Evolutionary conservation across 2,888 invertebrate genomes (phyloP), one percentile per base, ranked within the genome.

Genomic region (Acrocera orbiculus): DNA sequence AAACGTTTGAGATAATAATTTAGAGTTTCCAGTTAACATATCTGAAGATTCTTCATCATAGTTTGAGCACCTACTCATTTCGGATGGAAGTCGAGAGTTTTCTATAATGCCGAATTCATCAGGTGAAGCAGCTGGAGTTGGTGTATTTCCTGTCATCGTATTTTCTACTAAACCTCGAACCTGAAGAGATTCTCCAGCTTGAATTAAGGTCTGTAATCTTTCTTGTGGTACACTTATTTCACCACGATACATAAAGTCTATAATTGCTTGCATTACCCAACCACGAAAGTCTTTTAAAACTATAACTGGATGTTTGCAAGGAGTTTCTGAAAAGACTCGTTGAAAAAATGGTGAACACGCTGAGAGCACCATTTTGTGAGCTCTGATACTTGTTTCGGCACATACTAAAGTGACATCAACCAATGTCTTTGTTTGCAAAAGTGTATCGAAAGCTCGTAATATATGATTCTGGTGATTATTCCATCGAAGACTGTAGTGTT

Each of bases 201-300:
- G 77, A 49, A 89, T 81, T 45, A 90, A 68, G 9, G 76, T 76
- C 36, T 79, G 74, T 16, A 89, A 65, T 42, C 85, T 80, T 52
- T 85, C 83, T 49, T 85, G 81, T 6, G 77, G 76, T 32, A 89
- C 85, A 44, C 81, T 81, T 46, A 89, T 85, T 63, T 89, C 86
- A 24, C 89, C 89, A 45, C 82, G 78, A 63, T 90, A 90, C 86
- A 89, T 89, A 53, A 89, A 90, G 62, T 86, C 83, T 40, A 89
- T 79, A 40, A 89, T 79, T 22, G 85, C 82, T 50, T 83, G 81
- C 41, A 90, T 77, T 50, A 87, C 86, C 74, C 83, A 81, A 44
- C 79, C 82, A 49, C 74, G 73, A 56, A 86, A 82, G 64, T 89
- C 87, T 58, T 87, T 87, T 40, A 90, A 63, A 46, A 89, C 85